Evolutionary conservation across 2,113 vertebrate genomes (phyloP).

Genomic region (Onychostruthus taczanowskii): DNA sequence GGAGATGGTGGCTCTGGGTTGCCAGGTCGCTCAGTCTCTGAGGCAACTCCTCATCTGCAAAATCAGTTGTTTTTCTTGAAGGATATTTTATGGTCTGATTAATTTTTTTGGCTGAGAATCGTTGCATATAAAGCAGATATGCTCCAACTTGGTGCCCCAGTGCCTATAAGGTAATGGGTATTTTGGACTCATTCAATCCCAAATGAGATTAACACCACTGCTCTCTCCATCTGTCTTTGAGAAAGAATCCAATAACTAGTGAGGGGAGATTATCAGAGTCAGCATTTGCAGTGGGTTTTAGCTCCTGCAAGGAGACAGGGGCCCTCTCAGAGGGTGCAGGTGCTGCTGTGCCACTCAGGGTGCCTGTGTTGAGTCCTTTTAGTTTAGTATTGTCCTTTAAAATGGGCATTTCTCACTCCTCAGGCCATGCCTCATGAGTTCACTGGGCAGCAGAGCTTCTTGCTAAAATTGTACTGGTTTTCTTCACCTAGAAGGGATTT

Average conservation of each 20-base stretch:
- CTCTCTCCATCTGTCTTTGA: slow-evolving; percentile 51
- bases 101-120: slow-evolving; percentile 14
- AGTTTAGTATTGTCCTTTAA: neutral
- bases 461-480: neutral
- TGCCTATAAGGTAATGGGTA: neutral
- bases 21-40: neutral
- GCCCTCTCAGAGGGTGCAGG: accelerated
- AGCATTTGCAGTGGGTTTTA: neutral
- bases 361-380: accelerated
- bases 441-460: neutral
- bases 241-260: neutral
- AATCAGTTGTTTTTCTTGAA: slow-evolving; percentile 37
- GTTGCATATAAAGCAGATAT: neutral
- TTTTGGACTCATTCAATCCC: neutral
- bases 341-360: neutral
- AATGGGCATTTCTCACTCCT: neutral
- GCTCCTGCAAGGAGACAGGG: neutral
- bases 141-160: neutral
- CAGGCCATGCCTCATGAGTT: accelerated
- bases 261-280: neutral
- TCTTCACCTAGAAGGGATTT: neutral
- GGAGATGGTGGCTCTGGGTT: neutral
- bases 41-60: neutral
- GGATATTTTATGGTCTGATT: slow-evolving; percentile 1
- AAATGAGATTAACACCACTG: slow-evolving; percentile 21